Evolutionary conservation across 2,888 invertebrate species (phyloP).

Genomic region (Mimas tiliae): DNA sequence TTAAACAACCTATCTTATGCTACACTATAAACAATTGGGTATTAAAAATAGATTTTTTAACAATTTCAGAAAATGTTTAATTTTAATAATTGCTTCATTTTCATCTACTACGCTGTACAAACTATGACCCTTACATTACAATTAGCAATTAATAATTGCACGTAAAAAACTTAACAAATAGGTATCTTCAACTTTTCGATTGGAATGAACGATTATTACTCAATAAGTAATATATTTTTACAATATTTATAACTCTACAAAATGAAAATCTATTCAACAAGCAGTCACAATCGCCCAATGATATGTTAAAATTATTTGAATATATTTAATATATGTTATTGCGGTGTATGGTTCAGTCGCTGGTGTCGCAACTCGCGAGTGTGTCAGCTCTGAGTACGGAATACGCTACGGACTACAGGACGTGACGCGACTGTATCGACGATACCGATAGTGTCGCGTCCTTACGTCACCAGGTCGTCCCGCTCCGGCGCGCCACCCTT

Average conservation of each 20-base stretch:
- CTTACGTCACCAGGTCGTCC: slow-evolving; percentile 72
- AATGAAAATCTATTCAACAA: slow-evolving; percentile 81
- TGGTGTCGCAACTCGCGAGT: slow-evolving; percentile 34
- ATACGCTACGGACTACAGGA: background rate
- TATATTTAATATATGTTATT: slow-evolving; percentile 73
- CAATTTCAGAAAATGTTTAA: slow-evolving; percentile 82
- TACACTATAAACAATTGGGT: slow-evolving; percentile 19
- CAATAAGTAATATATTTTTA: slow-evolving; percentile 77
- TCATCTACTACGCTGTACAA: slow-evolving; percentile 84
- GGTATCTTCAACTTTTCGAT: slow-evolving; percentile 82
- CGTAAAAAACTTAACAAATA: slow-evolving; percentile 86
- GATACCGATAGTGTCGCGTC: slow-evolving; percentile 5
- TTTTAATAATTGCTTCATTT: slow-evolving; percentile 84
- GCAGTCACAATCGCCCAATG: slow-evolving; percentile 86
- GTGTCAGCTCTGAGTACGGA: background rate
- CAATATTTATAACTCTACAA: slow-evolving; percentile 80
- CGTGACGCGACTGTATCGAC: background rate
- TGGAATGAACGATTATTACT: slow-evolving; percentile 84
- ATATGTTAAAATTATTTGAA: slow-evolving; percentile 78
- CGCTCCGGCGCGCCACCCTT: slow-evolving; percentile 67
- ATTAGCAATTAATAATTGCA: slow-evolving; percentile 85
- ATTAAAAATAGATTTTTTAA: slow-evolving; percentile 49
- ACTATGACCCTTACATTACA: slow-evolving; percentile 83
- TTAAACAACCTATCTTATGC: slow-evolving; percentile 5
- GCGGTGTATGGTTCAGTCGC: slow-evolving; percentile 66